These are phyloP conservation scores for Oeneis ivallda DNA, from an alignment of 2,888 invertebrate genomes.

Conservation along the genomic window DNA sequence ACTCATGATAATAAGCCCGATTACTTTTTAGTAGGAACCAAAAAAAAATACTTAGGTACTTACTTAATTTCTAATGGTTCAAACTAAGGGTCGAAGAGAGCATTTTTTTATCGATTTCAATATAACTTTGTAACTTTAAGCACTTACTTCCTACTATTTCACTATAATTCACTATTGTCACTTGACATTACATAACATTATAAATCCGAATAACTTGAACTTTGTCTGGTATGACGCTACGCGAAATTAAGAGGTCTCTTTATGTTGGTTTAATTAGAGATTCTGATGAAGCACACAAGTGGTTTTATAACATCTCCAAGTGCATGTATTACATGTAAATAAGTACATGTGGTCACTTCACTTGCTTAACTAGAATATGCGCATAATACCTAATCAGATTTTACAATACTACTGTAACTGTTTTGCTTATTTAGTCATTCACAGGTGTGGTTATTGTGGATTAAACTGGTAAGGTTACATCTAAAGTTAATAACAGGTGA, in stretches of 20 bases:
- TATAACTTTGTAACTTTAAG: not conserved
- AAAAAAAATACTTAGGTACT: no score
- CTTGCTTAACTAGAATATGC: conserved; percentile 24
- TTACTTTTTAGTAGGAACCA: no score
- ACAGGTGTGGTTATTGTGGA: conserved; percentile 14
- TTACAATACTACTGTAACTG: conserved; percentile 10
- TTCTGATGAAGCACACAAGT: conserved; percentile 9
- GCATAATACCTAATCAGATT: conserved; percentile 22
- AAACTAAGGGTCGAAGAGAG: no score
- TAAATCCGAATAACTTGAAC: not conserved
- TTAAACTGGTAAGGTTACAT: conserved; percentile 8
- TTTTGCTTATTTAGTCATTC: conserved; percentile 22
- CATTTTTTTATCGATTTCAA: no score
- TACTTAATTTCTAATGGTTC: no score
- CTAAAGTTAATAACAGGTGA: not conserved
- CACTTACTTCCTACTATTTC: not conserved
- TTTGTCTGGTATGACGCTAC: not conserved
- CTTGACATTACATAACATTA: conserved; percentile 4
- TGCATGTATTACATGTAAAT: conserved; percentile 19
- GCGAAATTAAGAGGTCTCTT: not conserved
- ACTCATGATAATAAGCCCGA: no score
- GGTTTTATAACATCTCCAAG: conserved; percentile 16
- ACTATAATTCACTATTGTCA: conserved; percentile 1
- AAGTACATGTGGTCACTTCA: conserved; percentile 9
- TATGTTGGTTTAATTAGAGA: conserved; percentile 6